Evolutionary conservation across 2,888 invertebrate genomes (phyloP), one percentile per base, ranked within the genome.

Genomic region (Lasioglossum oenotherae): DNA sequence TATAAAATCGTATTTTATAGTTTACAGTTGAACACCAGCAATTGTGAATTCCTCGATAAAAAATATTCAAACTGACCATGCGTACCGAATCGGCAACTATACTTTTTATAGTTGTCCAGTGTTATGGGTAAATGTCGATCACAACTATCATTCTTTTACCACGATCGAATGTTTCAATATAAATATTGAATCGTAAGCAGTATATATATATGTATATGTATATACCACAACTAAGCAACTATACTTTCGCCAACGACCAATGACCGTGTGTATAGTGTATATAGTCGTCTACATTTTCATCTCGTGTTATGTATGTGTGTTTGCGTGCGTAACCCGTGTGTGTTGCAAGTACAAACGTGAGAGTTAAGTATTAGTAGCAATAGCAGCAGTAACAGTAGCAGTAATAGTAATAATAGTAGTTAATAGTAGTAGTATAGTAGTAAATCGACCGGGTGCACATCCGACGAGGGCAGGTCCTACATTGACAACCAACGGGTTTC

Each of bases 391-490:
- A 86, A 79, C 77, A 85, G 71, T 38, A 69, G 75, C 73, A 82
- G 46, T 76, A 80, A 73, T 85, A 80, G 72, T 81, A 88, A 77
- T 81, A 87, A 76, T 74, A 87, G 79, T 69, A 83, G 74, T 57
- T 80, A 80, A 35, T 82, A 82, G 53, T 78, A 80, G 73, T 82
- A 80, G 69, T 85, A 82, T 57, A 74, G 83, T 89, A 87, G 84
- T 87, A 89, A 89, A 82, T 85, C 89, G 84, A 89, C 79, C 53
- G 80, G 84, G 81, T 75, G 86, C 83, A 82, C 78, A 80, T 83
- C 86, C 89, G 89, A 89, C 89, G 89, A 89, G 89, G 89, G 89
- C 89, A 89, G 89, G 89, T 89, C 86, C 72, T 83, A 76, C 67
- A 74, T 53, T 79, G 60, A 83, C 76, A 71, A 77, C 73, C 74